Conservation (phyloP, 2,797 vertebrate species). For the Rhinoraja longicauda region DNA sequence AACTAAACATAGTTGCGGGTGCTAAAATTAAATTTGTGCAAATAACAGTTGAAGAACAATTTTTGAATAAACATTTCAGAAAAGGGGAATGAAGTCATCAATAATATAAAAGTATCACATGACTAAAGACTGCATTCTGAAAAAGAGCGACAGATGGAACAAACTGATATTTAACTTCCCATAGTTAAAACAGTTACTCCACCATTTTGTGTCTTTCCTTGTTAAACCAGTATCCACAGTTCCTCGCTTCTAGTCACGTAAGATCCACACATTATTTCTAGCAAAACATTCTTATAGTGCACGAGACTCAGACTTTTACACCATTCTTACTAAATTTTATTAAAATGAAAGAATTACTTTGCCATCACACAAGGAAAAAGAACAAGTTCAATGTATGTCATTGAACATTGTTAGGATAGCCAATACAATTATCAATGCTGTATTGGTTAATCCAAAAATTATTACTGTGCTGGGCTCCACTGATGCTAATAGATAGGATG, state of each 20-base stretch:
- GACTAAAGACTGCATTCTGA: not conserved
- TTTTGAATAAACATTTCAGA: conserved; percentile 28
- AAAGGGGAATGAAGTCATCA: not conserved
- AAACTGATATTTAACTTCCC: not conserved
- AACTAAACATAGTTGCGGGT: not conserved
- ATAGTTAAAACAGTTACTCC: not conserved
- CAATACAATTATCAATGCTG: not conserved
- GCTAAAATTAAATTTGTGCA: not conserved
- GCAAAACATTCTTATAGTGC: not conserved
- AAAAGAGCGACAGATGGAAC: not conserved
- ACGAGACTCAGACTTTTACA: not conserved
- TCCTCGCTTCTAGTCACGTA: not conserved
- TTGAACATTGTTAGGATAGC: too few relatives aligned
- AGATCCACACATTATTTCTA: not conserved
- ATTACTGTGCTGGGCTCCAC: not conserved
- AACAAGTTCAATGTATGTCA: not conserved
- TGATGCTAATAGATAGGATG: not conserved
- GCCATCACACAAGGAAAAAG: not conserved
- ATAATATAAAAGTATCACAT: conserved; percentile 4
- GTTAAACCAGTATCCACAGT: too few relatives aligned
- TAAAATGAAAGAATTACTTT: not conserved
- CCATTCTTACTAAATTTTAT: not conserved
- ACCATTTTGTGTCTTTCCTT: too few relatives aligned
- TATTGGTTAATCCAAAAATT: not conserved
- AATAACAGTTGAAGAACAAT: not conserved